Base-by-base conservation (phyloP, 2,888 invertebrate genomes). In the Athripsodes cinereus region DNA sequence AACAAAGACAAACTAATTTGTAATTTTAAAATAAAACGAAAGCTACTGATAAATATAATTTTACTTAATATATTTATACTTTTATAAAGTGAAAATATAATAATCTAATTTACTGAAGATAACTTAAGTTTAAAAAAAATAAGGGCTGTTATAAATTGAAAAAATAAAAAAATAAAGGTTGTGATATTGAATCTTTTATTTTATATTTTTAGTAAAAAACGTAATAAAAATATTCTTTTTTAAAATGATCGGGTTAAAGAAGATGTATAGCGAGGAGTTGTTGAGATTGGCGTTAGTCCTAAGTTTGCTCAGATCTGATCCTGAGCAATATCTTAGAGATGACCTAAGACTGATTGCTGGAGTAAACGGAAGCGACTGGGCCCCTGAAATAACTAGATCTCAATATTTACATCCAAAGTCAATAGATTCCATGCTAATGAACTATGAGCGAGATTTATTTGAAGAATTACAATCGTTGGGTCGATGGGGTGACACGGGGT, bases 221-320 rank as follows among this genome's bases (percentile, higher is more conserved):
- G 2, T n/a, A 40, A 26, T 16, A 44, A 10, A 47, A 35, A 3
- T n/a, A n/a, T n/a, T n/a, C n/a, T n/a, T n/a, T 44, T 40, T n/a
- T 16, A 71, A 66, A 68, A 92, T 92, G 91, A 80, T 91, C 75
- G 86, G 87, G 67, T 74, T 90, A 67, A 92, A 92, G 76, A 92
- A 92, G 72, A 75, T 89, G 50, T 89, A 89, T 68, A 84, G 88
- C 53, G 89, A 90, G 71, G 91, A 92, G 77, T 77, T 92, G 68
- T 74, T 93, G 64, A 86, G 92, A 71, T 76, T 92, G 66, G 88
- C 93, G 65, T 72, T 95, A 71, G 81, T 93, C 65, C 76, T 93
- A 67, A 87, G 92, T 71, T 79, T 94, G 64, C 72, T 94, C 55
- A 83, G 90, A 66, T 86, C 87, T 13, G 86, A 90, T 69, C 87